Evolutionary conservation across 1,140 invertebrate species (phyloP).

Genomic region (Atta colombica): DNA sequence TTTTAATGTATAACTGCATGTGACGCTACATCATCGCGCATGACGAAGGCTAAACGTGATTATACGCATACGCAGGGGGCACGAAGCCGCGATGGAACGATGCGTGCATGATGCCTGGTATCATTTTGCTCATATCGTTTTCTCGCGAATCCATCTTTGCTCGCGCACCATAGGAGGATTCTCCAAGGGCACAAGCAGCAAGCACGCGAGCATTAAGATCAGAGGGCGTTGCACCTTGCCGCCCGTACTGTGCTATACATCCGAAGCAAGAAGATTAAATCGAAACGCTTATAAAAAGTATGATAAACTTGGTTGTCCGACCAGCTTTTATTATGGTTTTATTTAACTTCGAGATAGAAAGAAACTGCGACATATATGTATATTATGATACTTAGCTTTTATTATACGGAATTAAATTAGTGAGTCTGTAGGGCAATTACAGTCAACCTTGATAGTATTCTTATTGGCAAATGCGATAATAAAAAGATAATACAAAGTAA

Average conservation of each 20-base stretch:
- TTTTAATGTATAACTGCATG: conserved; percentile 43
- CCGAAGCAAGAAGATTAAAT: conserved; percentile 38
- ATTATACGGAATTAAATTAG: conserved; percentile 35
- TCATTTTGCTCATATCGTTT: conserved; percentile 7
- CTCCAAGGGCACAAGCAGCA: conserved; percentile 66
- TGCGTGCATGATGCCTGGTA: conserved; percentile 13
- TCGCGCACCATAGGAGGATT: conserved; percentile 10
- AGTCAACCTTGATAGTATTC: conserved; percentile 24
- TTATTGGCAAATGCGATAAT: neutral
- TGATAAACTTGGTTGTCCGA: neutral
- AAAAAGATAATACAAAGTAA: neutral
- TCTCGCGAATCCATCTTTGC: conserved; percentile 40
- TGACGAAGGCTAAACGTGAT: conserved; percentile 53
- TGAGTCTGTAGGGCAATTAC: conserved; percentile 13
- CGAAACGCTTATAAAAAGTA: conserved; percentile 7
- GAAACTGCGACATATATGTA: neutral
- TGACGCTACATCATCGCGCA: conserved; percentile 46
- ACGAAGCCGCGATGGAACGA: conserved; percentile 13
- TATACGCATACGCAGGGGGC: conserved; percentile 1
- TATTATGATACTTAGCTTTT: conserved; percentile 27
- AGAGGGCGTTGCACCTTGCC: conserved; percentile 65
- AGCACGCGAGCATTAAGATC: conserved; percentile 49
- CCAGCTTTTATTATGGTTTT: conserved; percentile 8
- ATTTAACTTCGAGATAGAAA: conserved; percentile 4
- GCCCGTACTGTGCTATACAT: neutral